Conservation (phyloP, 2,797 vertebrate species). For the Pangasius djambal region DNA sequence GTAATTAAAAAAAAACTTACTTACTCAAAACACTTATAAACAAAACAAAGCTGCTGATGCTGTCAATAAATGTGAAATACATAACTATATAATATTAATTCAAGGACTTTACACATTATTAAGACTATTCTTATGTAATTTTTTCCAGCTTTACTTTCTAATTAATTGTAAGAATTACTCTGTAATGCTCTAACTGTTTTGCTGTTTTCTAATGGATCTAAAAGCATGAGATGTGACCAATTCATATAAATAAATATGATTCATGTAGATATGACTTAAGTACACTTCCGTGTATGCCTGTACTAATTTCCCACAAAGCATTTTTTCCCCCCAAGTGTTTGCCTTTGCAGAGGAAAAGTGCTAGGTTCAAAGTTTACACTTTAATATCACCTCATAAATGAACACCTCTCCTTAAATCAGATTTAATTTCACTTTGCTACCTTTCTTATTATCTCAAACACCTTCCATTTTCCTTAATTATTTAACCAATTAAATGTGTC, state of each 20-base stretch:
- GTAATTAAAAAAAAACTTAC: background rate
- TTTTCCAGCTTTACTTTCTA: background rate
- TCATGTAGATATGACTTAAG: background rate
- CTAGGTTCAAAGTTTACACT: conserved; percentile 37
- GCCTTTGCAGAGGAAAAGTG: background rate
- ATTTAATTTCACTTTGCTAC: conserved; percentile 34
- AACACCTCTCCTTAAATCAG: conserved; percentile 46
- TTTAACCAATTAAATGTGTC: conserved; percentile 53
- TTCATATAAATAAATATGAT: background rate
- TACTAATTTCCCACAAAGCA: background rate
- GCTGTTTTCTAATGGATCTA: conserved; percentile 3
- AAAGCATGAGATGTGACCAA: conserved; percentile 4
- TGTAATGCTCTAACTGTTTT: conserved; percentile 44
- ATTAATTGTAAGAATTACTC: conserved; percentile 35
- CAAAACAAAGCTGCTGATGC: background rate
- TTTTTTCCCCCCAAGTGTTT: background rate
- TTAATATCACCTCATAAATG: conserved; percentile 57
- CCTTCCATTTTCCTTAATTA: conserved; percentile 50
- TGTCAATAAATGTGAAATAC: background rate
- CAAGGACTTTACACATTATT: too few relatives aligned
- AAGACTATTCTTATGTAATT: background rate
- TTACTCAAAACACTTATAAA: background rate
- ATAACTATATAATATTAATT: background rate
- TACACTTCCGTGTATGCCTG: background rate
- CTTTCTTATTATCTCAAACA: conserved; percentile 48